These are phyloP conservation scores for Aspiorhynchus laticeps DNA, from an alignment of 2,113 vertebrate species.

Conservation along the genomic window DNA sequence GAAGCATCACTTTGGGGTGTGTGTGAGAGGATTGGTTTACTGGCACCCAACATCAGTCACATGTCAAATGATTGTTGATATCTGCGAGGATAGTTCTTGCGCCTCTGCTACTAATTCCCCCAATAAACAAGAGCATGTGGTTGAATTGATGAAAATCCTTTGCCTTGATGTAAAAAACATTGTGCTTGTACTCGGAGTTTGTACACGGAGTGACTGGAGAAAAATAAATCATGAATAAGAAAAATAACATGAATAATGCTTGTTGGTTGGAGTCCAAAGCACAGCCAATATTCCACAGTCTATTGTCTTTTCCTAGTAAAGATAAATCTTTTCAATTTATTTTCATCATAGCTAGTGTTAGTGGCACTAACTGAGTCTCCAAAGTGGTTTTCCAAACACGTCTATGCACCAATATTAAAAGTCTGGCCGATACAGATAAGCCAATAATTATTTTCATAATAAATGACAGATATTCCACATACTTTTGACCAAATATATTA, in stretches of 20 bases:
- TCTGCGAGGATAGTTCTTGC: too few species aligned
- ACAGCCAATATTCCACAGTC: slow-evolving; percentile 3
- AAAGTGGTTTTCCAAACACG: background rate
- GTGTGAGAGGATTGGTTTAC: slow-evolving; percentile 1
- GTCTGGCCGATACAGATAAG: background rate
- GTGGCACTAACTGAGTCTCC: background rate
- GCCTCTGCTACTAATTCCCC: background rate
- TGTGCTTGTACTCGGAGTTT: background rate
- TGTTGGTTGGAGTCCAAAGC: background rate
- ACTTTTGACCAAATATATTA: background rate
- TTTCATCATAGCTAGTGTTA: background rate
- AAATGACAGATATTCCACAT: background rate
- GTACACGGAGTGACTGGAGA: background rate
- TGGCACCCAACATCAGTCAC: slow-evolving; percentile 1
- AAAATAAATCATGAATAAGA: too few species aligned
- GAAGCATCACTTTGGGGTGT: slow-evolving; percentile 16
- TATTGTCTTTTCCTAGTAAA: slow-evolving; percentile 1
- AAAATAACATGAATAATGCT: slow-evolving; percentile 3
- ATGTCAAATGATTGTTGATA: background rate
- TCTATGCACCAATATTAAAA: background rate
- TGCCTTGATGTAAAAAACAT: background rate
- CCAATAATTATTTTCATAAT: background rate
- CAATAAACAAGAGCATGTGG: background rate
- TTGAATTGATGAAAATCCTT: background rate
- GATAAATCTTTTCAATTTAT: background rate